Conservation (phyloP, 2,797 vertebrate species). For the Ctenochaetus hawaiiensis region DNA sequence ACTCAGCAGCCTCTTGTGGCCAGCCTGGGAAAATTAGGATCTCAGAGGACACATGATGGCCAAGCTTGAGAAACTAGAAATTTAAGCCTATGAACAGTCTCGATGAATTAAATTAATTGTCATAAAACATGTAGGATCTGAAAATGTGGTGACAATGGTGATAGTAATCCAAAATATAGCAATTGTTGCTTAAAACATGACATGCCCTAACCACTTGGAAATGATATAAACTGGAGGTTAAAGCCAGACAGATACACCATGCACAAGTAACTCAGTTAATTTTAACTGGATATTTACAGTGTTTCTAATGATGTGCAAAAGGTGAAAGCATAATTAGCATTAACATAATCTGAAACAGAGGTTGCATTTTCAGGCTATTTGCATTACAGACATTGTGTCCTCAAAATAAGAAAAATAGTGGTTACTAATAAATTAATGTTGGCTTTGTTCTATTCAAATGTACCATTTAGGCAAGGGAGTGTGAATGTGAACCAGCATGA, state of each 20-base stretch:
- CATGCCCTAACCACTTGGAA: background rate
- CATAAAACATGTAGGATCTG: background rate
- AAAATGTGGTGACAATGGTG: background rate
- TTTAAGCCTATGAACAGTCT: background rate
- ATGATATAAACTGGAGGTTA: background rate
- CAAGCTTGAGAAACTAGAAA: constrained; percentile 8
- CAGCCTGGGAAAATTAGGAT: constrained; percentile 63
- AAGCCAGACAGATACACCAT: background rate
- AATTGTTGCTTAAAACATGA: background rate
- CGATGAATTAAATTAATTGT: background rate
- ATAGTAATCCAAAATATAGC: background rate
- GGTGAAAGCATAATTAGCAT: background rate
- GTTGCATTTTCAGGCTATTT: background rate
- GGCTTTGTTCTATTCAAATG: background rate
- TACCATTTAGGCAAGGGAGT: background rate
- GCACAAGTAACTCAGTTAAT: background rate
- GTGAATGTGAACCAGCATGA: background rate
- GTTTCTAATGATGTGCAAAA: background rate
- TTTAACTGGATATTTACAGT: background rate
- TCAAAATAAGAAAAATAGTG: background rate
- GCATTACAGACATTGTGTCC: background rate
- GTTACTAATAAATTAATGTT: background rate
- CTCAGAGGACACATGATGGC: constrained; percentile 58
- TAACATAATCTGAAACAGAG: background rate
- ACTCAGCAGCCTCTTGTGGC: constrained; percentile 87